A percentile compares a stretch with the other conserved stretches of the same genome.
Conservation (phyloP, 2,888 invertebrate species). For the Torymus texanus region DNA sequence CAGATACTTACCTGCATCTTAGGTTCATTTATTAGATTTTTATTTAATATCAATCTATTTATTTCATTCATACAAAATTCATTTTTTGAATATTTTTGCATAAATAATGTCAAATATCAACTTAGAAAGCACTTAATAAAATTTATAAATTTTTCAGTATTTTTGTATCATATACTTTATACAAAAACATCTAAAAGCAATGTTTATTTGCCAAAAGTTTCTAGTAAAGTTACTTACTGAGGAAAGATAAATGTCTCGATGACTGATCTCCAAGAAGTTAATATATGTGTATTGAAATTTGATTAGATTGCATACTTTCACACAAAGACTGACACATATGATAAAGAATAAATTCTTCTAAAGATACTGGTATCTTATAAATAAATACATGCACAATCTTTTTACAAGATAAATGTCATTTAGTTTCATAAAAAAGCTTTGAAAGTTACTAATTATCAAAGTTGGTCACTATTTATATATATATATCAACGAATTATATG, state of each 20-base stretch:
- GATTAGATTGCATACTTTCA: conserved; percentile 25
- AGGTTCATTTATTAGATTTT: conserved; percentile 28
- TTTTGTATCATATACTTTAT: conserved; percentile 5
- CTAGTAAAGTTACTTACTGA: background rate
- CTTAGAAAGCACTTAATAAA: conserved; percentile 32
- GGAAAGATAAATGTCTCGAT: background rate
- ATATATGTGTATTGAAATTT: background rate
- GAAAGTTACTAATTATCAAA: conserved; percentile 11
- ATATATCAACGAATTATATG: background rate
- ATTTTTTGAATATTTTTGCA: conserved; percentile 11
- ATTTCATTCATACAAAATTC: conserved; percentile 37
- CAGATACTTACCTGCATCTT: conserved; percentile 6
- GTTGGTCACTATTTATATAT: background rate
- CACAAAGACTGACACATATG: conserved; percentile 14
- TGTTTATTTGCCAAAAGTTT: conserved; percentile 14
- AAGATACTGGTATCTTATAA: conserved; percentile 6
- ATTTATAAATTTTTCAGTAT: conserved; percentile 27
- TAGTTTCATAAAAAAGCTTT: background rate
- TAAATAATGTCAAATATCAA: conserved; percentile 6
- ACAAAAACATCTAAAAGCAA: conserved; percentile 24
- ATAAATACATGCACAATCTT: conserved; percentile 10
- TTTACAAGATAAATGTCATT: conserved; percentile 20
- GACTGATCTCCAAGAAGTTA: conserved; percentile 10
- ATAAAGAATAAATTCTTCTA: conserved; percentile 12
- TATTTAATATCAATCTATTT: conserved; percentile 44